Evolutionary conservation across 2,888 invertebrate genomes (phyloP).

Genomic region (Dione juno): DNA sequence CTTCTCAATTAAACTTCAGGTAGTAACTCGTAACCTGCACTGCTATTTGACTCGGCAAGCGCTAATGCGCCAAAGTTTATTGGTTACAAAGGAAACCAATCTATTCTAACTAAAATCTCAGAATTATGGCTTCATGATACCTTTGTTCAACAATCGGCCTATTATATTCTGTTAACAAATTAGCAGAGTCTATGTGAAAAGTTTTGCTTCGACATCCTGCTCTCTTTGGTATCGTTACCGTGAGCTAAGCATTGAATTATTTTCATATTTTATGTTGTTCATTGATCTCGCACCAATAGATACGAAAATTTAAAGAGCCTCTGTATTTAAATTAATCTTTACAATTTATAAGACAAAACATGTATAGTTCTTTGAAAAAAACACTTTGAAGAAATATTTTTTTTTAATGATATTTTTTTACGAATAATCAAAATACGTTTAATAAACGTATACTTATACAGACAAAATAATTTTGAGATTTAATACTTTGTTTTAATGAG

Average conservation of each 20-base stretch:
- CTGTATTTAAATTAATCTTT: too few species aligned
- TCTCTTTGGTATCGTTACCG: not conserved
- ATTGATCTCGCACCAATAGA: not conserved
- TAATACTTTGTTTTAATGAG: too few species aligned
- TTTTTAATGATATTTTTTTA: too few species aligned
- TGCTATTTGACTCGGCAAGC: slow-evolving; percentile 21
- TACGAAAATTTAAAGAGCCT: too few species aligned
- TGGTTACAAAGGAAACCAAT: slow-evolving; percentile 26
- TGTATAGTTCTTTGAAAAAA: too few species aligned
- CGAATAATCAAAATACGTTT: too few species aligned
- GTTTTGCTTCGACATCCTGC: not conserved
- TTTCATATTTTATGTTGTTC: not conserved
- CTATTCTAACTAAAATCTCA: slow-evolving; percentile 22
- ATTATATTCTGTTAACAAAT: slow-evolving; percentile 18
- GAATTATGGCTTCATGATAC: slow-evolving; percentile 13
- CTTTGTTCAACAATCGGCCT: slow-evolving; percentile 6
- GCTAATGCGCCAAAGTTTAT: slow-evolving; percentile 18
- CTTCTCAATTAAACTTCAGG: slow-evolving; percentile 26
- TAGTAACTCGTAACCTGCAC: slow-evolving; percentile 28
- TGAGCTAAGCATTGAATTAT: not conserved
- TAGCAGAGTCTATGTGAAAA: slow-evolving; percentile 2
- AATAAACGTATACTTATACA: too few species aligned
- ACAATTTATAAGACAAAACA: too few species aligned
- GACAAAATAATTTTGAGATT: too few species aligned
- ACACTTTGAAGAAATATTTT: too few species aligned